Evolutionary conservation across 1,140 invertebrate genomes (phyloP).

Genomic region (Ericerus pela): DNA sequence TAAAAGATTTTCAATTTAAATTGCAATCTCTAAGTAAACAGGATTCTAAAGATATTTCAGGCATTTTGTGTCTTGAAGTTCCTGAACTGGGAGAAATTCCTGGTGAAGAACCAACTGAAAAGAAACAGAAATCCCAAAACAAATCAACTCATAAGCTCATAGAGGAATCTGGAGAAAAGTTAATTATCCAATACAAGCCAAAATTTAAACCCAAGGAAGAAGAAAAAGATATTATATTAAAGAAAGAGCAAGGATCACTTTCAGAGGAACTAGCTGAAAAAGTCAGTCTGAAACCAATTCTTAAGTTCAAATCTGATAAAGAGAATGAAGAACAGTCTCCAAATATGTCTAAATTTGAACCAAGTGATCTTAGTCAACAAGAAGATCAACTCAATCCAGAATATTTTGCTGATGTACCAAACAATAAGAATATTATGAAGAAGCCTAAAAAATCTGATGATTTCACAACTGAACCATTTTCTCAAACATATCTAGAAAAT

Average conservation of each 20-base stretch:
- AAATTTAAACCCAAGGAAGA: slow-evolving; percentile 30
- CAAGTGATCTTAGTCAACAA: neutral
- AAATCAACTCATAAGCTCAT: slow-evolving; percentile 16
- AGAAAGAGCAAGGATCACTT: neutral
- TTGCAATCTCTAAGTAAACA: slow-evolving; percentile 22
- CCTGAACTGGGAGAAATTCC: slow-evolving; percentile 17
- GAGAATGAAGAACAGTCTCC: neutral
- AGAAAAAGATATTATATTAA: slow-evolving; percentile 19
- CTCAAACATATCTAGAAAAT: neutral
- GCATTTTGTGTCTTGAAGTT: slow-evolving; percentile 18
- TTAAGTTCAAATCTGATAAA: neutral
- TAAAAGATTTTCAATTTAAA: slow-evolving; percentile 21
- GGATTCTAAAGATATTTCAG: slow-evolving; percentile 21
- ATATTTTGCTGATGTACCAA: slow-evolving; percentile 26
- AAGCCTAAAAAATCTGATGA: slow-evolving; percentile 21
- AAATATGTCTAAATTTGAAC: neutral
- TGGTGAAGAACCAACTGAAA: slow-evolving; percentile 20
- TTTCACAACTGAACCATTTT: neutral
- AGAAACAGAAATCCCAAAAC: slow-evolving; percentile 26
- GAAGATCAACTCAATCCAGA: neutral
- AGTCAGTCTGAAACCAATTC: neutral
- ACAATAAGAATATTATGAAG: slow-evolving; percentile 20
- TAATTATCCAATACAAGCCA: slow-evolving; percentile 30
- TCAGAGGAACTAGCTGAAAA: neutral
- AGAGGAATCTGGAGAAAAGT: slow-evolving; percentile 30